Base-by-base conservation (phyloP, 2,113 vertebrate species). In the Sylvilagus bachmani region DNA sequence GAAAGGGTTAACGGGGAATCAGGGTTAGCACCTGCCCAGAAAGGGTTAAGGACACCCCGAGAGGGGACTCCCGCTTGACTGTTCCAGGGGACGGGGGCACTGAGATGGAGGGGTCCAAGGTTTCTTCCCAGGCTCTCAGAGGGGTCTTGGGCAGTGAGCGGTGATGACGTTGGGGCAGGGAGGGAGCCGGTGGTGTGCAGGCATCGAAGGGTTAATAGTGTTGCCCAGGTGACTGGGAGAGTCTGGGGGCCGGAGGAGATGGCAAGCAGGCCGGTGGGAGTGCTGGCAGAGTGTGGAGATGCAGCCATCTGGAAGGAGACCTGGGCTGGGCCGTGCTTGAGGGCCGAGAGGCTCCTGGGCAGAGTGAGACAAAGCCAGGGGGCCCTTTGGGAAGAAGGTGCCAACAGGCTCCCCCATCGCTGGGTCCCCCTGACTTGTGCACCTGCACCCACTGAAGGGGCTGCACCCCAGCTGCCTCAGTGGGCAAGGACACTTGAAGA, bases 401-500 rank as follows among this genome's bases (percentile, higher is more conserved):
- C 74, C 74, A 49, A 9, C 24, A 21, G 78, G 38, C 92, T 31
- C 51, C 31, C 44, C 44, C 44, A 44, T 44, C 44, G 44, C 44
- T 44, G 44, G 61, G 12, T 19, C 2, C 38, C 64, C 53, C 73
- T 53, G 64, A 51, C 25, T 44, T 3, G 80, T 12, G 24, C 25
- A 27, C 49, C 58, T 58, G 70, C n/a, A 86, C 31, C 33, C 75
- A 7, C 21, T 12, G 71, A 81, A 36, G 62, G 85, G 92, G 53
- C 74, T 62, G 87, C 12, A 38, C 61, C 66, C 70, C 22, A 44
- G 80, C 95, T 89, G 82, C 49, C 86, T 71, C 58, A 61, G 88
- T 89, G 84, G 91, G 51, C 96, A 98, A 97, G 96, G 97, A 93
- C 97, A 82, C 89, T 96, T 97, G 97, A 97, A 97, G 96, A 97